Conservation (phyloP, 2,888 invertebrate genomes). For the Eumerus sabulonum region DNA sequence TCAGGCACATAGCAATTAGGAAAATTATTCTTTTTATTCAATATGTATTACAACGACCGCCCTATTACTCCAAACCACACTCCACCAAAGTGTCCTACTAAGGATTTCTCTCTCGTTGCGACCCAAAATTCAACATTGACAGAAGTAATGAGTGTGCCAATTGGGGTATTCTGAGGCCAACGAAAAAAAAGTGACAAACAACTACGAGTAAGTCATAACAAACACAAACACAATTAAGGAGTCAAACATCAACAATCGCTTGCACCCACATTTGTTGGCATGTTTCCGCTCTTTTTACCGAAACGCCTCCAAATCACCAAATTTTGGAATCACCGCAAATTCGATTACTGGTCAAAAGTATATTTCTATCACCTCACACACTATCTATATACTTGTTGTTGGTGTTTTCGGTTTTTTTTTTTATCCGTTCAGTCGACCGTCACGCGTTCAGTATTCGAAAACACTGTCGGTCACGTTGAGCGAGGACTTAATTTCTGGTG, state of each 20-base stretch:
- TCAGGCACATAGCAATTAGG: no score
- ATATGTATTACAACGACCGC: no score
- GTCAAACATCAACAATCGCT: conserved; percentile 31
- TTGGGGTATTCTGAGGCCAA: no score
- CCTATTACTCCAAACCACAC: no score
- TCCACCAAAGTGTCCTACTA: no score
- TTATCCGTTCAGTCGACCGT: conserved; percentile 42
- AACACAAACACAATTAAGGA: not conserved
- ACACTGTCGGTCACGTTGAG: conserved; percentile 28
- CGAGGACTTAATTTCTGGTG: conserved; percentile 5
- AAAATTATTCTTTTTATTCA: no score
- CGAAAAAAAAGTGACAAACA: no score
- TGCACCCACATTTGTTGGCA: conserved; percentile 57
- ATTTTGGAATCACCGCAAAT: not conserved
- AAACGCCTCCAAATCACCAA: conserved; percentile 1
- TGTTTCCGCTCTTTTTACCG: no score
- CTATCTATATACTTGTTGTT: not conserved
- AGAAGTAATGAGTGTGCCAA: no score
- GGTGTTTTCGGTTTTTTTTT: conserved; percentile 3
- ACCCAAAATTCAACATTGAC: no score
- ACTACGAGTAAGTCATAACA: no score
- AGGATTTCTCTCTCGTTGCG: no score
- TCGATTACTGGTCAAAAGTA: not conserved
- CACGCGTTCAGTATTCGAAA: conserved; percentile 29
- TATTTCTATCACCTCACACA: not conserved